Evolutionary conservation across 1,140 invertebrate genomes (phyloP), one percentile per base, ranked within the genome.

Genomic region (Drosophila suzukii): DNA sequence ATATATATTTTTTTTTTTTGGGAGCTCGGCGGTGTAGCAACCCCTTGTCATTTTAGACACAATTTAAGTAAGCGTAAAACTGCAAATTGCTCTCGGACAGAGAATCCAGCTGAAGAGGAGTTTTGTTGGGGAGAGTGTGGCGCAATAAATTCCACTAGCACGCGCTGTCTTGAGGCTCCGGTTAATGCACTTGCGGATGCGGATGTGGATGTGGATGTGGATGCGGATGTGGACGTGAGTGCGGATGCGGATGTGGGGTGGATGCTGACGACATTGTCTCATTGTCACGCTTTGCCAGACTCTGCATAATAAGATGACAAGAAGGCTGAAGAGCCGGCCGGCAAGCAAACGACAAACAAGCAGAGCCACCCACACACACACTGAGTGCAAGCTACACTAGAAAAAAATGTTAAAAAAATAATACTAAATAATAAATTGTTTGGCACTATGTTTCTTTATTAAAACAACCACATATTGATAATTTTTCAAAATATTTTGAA

Each of bases 41-140:
- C 57, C 84, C 84, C 80, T 81, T 81, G 84, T 84, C 84, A 74
- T 75, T 84, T 88, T 81, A 89, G 84, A 89, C 84, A 77, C 84
- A 88, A 88, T 88, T 88, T 88, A 88, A 88, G 84, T 83, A 89
- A 88, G 84, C 84, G 84, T 88, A 89, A 88, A 88, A 84, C 84
- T 88, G 84, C 84, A 88, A 88, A 88, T 88, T 88, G 84, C 78
- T 86, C 70, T 88, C 56, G 79, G 79, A 71, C 78, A 66, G 57
- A 39, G 66, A 62, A 58, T 44, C 44, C 39, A 41, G 55, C 57
- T 20, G 70, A n/a, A 7, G 39, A 38, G 38, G 38, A 39, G 38
- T 12, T 6, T 4, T 11, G 36, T 2, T 36, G 10, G 32, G 13
- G 39, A 36, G 39, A 27, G 47, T 36, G 46, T 20, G 41, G 24